Base-by-base conservation (phyloP, 2,113 vertebrate genomes). In the Leucopsar rothschildi region DNA sequence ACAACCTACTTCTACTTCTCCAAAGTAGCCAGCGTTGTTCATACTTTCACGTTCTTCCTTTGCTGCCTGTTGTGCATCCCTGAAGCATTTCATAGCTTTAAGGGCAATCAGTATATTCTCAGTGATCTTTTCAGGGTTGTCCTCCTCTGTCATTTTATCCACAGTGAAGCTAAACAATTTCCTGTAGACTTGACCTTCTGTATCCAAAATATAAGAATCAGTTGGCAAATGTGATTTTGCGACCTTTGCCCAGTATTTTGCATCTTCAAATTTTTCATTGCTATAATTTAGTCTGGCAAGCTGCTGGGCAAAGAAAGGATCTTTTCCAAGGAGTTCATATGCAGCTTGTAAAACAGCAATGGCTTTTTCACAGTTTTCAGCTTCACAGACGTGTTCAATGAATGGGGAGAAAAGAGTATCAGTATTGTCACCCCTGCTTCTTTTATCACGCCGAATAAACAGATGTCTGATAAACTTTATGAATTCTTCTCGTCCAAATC, bases 151-250 rank as follows among this genome's bases (percentile, higher is more conserved):
- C 27, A 85, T 95, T 56, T 96, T 71, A 88, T 98, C 98, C 5
- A 96, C 94, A 81, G 95, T 97, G 20, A 92, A 95, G 84, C 65
- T 78, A 56, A 99, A 98, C 98, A 98, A 98, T 71, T 87, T 98
- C 79, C 12, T 98, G 73, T 98, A 98, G 28, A 99, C 98, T 33
- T 98, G 98, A 1, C 98, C 98, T 95, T 98, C 98, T 66, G 98
- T 99, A 85, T 99, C 98, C 5, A 98, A 96, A 91, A 99, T 98
- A 40, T 89, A 99, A 2, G 98, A 98, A 95, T 98, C 98, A 22
- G 93, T 82, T 2, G 98, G 98, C 85, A 92, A 86, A 56, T 96
- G 80, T 24, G 28, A 59, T 68, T 95, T 98, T 90, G 98, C 98
- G 19, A 93, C 86, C 24, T 95, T 86, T 87, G 98, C 98, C 98